These are phyloP conservation scores for Agriopis leucophaearia DNA, from an alignment of 2,888 invertebrate genomes.

Conservation along the genomic window DNA sequence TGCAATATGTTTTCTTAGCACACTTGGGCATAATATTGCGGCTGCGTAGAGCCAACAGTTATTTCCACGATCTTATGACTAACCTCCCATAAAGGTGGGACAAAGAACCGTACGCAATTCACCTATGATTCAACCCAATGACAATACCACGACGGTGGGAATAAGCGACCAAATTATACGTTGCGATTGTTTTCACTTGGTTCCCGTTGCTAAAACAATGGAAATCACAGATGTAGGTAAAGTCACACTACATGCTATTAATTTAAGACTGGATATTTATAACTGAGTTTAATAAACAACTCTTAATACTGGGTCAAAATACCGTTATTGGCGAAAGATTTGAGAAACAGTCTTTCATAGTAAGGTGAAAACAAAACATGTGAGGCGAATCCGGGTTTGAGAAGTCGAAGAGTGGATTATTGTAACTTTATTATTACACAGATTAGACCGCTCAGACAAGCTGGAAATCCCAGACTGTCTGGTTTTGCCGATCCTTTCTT, in stretches of 20 bases:
- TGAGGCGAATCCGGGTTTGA: background rate
- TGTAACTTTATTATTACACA: no score
- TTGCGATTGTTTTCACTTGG: constrained; percentile 21
- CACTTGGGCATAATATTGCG: constrained; percentile 31
- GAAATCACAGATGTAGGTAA: constrained; percentile 8
- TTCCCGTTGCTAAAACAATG: constrained; percentile 25
- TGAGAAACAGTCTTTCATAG: background rate
- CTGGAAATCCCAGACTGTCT: no score
- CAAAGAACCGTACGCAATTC: constrained; percentile 51
- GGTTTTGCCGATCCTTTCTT: no score
- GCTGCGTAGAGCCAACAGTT: constrained; percentile 49
- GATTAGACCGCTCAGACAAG: no score
- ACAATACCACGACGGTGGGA: constrained; percentile 20
- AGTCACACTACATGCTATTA: constrained; percentile 9
- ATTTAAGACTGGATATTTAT: constrained; percentile 12
- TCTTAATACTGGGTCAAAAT: background rate
- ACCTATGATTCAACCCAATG: constrained; percentile 33
- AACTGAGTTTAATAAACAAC: background rate
- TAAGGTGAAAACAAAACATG: background rate
- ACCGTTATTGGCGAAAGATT: constrained; percentile 4
- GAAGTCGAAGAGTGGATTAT: no score
- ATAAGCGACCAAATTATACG: constrained; percentile 28
- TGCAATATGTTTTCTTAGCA: constrained; percentile 2
- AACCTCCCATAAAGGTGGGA: constrained; percentile 52
- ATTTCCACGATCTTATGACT: constrained; percentile 55